Base-by-base conservation (phyloP, 2,888 invertebrate genomes). In the Athalia rosae region DNA sequence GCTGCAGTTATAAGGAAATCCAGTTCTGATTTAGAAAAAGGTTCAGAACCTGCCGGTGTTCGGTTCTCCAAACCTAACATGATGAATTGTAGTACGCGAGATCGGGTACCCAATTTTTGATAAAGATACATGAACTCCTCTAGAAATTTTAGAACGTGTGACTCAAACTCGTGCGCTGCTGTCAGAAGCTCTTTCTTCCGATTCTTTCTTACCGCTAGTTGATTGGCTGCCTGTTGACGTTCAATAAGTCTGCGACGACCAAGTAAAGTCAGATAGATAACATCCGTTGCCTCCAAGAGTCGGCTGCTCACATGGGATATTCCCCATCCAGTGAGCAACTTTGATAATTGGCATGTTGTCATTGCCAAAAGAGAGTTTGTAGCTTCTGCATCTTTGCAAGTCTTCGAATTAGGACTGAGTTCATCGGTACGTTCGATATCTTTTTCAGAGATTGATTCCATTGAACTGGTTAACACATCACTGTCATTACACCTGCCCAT, bases 231-330 rank as follows among this genome's bases (percentile, higher is more conserved):
- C 56, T 63, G 41, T 43, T 53, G 11, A 45, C 64, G 63, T 64
- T 76, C 76, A 11, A 13, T 5, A 45, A 76, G 50, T 64, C 64
- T 63, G 41, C 76, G 76, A 4, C 53, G 63, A 15, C 63, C 53
- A 6, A 62, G 53, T 6, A 76, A 47, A n/a, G 63, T 61, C 13
- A 76, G 47, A 50, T 47, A 76, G 53, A 76, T 56, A 58, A 53
- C 64, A 7, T 76, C 76, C 53, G 64, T 53, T 43, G 28, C 64
- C 43, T 63, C 53, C 4, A 56, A 43, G 5, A 64, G 45, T 11
- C 56, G 63, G 64, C 11, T 62, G 66, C 58, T 78, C 11, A 4
- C 13, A 43, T 43, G n/a, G 5, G 43, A 56, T 13, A 13, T 58
- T 3, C 13, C 56, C 43, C n/a, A 45, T 56, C 8, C 53, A 56